A percentile compares a stretch with the other conserved stretches of the same genome.
phyloP scores from a whole-genome alignment of 2,113 vertebrate species.

The Alethe castanea region DNA sequence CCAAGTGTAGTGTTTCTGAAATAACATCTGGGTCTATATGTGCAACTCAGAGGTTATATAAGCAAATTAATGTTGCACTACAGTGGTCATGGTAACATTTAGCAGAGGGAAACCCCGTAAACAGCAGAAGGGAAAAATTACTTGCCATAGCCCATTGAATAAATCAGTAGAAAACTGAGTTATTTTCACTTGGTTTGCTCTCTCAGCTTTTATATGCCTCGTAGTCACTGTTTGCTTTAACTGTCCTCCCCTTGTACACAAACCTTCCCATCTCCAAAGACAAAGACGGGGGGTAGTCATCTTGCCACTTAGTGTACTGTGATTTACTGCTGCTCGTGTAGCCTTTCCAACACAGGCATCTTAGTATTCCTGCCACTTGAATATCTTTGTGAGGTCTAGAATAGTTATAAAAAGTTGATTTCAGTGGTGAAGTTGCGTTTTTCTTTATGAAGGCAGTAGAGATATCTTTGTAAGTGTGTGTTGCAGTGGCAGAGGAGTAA shows the following conservation, averaged over 20 bases:
- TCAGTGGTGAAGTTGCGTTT: background rate
- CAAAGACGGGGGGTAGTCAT: background rate
- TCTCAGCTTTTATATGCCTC: background rate
- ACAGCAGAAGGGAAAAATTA: slow-evolving; percentile 4
- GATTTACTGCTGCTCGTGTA: background rate
- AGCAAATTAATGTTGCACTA: slow-evolving; percentile 17
- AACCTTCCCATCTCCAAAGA: background rate
- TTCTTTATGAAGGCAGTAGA: background rate
- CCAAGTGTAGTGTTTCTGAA: background rate
- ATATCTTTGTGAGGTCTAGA: background rate
- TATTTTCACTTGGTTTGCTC: slow-evolving; percentile 1
- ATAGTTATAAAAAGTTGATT: background rate
- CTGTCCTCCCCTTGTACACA: background rate
- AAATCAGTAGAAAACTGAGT: background rate
- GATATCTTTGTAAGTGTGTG: background rate
- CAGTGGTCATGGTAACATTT: background rate
- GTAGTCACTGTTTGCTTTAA: background rate
- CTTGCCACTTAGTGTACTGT: background rate
- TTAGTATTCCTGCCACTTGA: background rate
- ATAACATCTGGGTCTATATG: background rate
- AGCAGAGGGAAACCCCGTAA: slow-evolving; percentile 22
- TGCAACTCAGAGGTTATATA: background rate
- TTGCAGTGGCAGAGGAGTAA: background rate
- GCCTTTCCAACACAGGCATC: background rate
- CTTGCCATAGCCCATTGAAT: slow-evolving; percentile 8